Percentiles rank a stretch among this genome's conserved stretches.
Evolutionary conservation across 2,888 invertebrate genomes (phyloP).

Genomic region (Sisyra nigra): DNA sequence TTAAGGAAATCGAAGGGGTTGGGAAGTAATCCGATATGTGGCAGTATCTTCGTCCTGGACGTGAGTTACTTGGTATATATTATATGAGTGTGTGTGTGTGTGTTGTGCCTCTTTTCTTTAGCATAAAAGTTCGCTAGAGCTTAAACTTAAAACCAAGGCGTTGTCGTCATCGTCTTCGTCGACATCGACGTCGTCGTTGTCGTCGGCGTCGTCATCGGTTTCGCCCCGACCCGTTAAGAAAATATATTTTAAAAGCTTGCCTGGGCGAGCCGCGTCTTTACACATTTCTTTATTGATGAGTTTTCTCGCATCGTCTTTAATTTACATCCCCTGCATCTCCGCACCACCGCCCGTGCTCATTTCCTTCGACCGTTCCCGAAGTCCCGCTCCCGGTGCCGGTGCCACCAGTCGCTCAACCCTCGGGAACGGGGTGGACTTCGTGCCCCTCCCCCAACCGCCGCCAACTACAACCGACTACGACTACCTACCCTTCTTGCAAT

Average conservation of each 20-base stretch:
- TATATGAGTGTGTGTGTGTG: too few relatives aligned
- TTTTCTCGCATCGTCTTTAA: conserved; percentile 9
- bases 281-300: conserved; percentile 10
- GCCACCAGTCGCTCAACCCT: background rate
- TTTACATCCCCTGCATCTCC: conserved; percentile 6
- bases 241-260: conserved; percentile 3
- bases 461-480: background rate
- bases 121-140: too few relatives aligned
- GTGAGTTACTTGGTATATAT: too few relatives aligned
- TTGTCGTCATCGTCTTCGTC: too few relatives aligned
- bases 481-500: background rate
- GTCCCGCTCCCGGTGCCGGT: background rate
- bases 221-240: background rate
- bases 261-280: conserved; percentile 7
- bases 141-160: too few relatives aligned
- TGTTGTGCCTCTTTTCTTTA: too few relatives aligned
- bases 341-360: background rate
- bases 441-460: background rate
- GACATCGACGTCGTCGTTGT: too few relatives aligned
- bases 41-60: too few relatives aligned
- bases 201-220: too few relatives aligned
- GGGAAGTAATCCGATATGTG: too few relatives aligned
- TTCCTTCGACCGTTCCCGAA: conserved; percentile 1
- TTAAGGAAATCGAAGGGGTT: too few relatives aligned
- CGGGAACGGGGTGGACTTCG: background rate